Conservation (phyloP, 2,113 vertebrate genomes). For the Oncorhynchus clarkii region DNA sequence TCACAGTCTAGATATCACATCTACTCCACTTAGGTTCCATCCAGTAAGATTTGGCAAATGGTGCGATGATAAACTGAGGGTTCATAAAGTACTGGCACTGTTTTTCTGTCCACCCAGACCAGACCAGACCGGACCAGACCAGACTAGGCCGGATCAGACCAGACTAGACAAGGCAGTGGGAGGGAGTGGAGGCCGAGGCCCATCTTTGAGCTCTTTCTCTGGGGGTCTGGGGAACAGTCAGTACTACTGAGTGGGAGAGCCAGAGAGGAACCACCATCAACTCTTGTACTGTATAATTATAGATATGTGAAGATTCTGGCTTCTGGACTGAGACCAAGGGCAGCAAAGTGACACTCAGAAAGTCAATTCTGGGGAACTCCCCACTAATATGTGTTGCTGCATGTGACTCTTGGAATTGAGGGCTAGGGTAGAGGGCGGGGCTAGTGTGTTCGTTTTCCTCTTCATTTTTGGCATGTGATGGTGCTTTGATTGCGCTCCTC, state of each 20-base stretch:
- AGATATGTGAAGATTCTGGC: slow-evolving; percentile 16
- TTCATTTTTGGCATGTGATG: slow-evolving; percentile 19
- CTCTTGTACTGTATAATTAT: slow-evolving; percentile 9
- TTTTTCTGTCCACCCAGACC: slow-evolving; percentile 28
- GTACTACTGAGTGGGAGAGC: slow-evolving; percentile 40
- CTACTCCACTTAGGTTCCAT: slow-evolving; percentile 53
- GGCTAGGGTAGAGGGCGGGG: not conserved
- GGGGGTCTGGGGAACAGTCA: slow-evolving; percentile 50
- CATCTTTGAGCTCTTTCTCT: slow-evolving; percentile 41
- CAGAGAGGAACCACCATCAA: slow-evolving; percentile 24
- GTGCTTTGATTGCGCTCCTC: slow-evolving; percentile 8
- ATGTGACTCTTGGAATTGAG: not conserved
- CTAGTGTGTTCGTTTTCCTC: slow-evolving; percentile 10
- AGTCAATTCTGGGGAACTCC: not conserved
- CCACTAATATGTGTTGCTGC: not conserved
- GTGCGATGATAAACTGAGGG: slow-evolving; percentile 19
- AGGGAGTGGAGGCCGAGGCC: slow-evolving; percentile 44
- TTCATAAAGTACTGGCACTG: slow-evolving; percentile 29
- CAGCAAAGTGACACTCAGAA: slow-evolving; percentile 7
- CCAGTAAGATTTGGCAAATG: slow-evolving; percentile 50
- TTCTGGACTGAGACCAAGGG: slow-evolving; percentile 16
- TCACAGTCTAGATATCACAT: slow-evolving; percentile 64
- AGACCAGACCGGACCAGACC: slow-evolving; percentile 42
- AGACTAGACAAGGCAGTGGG: slow-evolving; percentile 41
- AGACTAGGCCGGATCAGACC: slow-evolving; percentile 37